Base-by-base conservation (phyloP, 2,888 invertebrate genomes). In the Deroplatys truncata region DNA sequence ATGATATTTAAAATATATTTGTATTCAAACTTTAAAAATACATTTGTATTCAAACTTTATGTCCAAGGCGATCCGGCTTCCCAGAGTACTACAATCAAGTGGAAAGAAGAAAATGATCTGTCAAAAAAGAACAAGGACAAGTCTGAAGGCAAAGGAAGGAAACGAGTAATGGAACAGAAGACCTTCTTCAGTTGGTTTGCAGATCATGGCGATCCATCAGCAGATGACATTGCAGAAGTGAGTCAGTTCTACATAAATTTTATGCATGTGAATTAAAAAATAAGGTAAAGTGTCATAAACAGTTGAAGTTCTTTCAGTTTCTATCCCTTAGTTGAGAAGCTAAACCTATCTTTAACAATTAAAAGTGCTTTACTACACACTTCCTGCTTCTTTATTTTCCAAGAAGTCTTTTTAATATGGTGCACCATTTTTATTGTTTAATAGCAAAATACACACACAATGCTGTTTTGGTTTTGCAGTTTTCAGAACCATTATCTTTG, bases 141-240 rank as follows among this genome's bases (percentile, higher is more conserved):
- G 88, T 89, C 94, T 90, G 93, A 92, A 82, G 93, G 94, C 90
- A 94, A 94, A 91, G 95, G 94, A 91, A 94, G 95, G 91, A 96
- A 96, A 92, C 94, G 96, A 91, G 95, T 95, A 91, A 94, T 96
- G 86, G 95, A 96, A 92, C 95, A 96, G 92, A 96, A 96, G 92
- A 96, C 97, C 88, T 98, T 98, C 93, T 98, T 98, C 93, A 95
- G 96, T 91, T 98, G 98, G 98, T 97, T 97, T 92, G 95, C 95
- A 92, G 97, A 97, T 93, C 96, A 97, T 92, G 95, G 96, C 82
- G 97, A 97, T 93, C 97, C 98, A 10, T 96, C 96, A 88, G 96
- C 96, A 91, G 98, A 98, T 94, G 97, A 98, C 93, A 96, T 98
- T 92, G 98, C 97, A 84, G 98, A 98, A 93, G 95, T 87, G 82